Conservation (phyloP, 2,797 vertebrate species). For the Diglossa cyanea region DNA sequence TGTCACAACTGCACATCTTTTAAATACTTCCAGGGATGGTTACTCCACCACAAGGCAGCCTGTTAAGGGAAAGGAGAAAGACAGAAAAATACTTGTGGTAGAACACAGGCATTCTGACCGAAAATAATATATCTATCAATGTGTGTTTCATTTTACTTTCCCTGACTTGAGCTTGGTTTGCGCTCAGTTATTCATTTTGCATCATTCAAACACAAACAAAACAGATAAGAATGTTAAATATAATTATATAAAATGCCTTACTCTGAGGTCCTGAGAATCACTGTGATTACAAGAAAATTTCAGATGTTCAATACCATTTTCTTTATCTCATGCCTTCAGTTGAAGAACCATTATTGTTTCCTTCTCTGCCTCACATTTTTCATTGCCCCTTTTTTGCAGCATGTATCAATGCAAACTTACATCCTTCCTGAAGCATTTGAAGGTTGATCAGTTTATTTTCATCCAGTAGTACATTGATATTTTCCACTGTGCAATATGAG, state of each 20-base stretch:
- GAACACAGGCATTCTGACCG: background rate
- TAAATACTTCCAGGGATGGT: background rate
- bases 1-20: background rate
- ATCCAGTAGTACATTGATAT: conserved; percentile 5
- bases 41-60: background rate
- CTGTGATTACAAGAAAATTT: background rate
- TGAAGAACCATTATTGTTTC: background rate
- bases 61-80: background rate
- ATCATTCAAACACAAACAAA: background rate
- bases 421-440: conserved; percentile 9
- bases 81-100: background rate
- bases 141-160: background rate
- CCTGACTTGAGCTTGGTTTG: background rate
- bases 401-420: background rate
- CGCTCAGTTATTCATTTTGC: background rate
- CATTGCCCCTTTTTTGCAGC: background rate
- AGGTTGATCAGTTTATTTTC: conserved; percentile 30
- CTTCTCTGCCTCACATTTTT: background rate
- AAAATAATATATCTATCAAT: background rate
- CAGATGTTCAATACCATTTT: background rate
- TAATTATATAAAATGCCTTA: background rate
- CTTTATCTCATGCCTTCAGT: background rate
- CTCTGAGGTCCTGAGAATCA: background rate
- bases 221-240: background rate
- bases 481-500: conserved; percentile 41